Conservation (phyloP, 2,888 invertebrate species). For the Argyresthia albistria region DNA sequence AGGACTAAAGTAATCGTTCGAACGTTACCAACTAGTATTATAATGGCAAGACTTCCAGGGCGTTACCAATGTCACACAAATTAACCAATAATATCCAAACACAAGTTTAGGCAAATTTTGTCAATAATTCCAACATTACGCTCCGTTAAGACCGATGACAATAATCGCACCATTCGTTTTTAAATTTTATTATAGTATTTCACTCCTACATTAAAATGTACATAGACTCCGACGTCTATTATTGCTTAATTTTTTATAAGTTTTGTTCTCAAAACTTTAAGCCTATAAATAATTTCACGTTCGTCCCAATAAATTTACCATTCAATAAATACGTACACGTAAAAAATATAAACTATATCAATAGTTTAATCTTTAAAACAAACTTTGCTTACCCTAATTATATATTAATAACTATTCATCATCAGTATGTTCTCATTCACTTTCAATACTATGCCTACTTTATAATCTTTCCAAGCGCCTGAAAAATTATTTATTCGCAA, state of each 20-base stretch:
- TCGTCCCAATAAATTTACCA: slow-evolving; percentile 70
- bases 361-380: slow-evolving; percentile 74
- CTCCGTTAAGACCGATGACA: slow-evolving; percentile 59
- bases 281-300: slow-evolving; percentile 71
- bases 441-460: slow-evolving; percentile 70
- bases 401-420: slow-evolving; percentile 70
- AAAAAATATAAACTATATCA: slow-evolving; percentile 73
- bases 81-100: slow-evolving; percentile 53
- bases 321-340: slow-evolving; percentile 73
- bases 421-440: slow-evolving; percentile 66
- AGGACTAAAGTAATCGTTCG: slow-evolving; percentile 13
- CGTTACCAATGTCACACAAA: slow-evolving; percentile 39
- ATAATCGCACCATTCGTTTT: slow-evolving; percentile 58
- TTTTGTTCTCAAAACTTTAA: slow-evolving; percentile 65
- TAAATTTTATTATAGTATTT: slow-evolving; percentile 27
- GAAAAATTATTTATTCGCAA: slow-evolving; percentile 47
- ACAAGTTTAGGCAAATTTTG: slow-evolving; percentile 57
- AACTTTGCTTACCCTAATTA: slow-evolving; percentile 64
- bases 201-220: slow-evolving; percentile 66
- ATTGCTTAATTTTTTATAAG: slow-evolving; percentile 70
- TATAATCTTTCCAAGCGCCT: slow-evolving; percentile 71
- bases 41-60: slow-evolving; percentile 55
- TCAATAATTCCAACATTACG: slow-evolving; percentile 46
- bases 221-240: slow-evolving; percentile 65
- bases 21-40: slow-evolving; percentile 17